A percentile compares a stretch with the other conserved stretches of the same genome.
Evolutionary conservation across 23 tunicate genomes (phyloP).

Genomic region (Styela clava): DNA sequence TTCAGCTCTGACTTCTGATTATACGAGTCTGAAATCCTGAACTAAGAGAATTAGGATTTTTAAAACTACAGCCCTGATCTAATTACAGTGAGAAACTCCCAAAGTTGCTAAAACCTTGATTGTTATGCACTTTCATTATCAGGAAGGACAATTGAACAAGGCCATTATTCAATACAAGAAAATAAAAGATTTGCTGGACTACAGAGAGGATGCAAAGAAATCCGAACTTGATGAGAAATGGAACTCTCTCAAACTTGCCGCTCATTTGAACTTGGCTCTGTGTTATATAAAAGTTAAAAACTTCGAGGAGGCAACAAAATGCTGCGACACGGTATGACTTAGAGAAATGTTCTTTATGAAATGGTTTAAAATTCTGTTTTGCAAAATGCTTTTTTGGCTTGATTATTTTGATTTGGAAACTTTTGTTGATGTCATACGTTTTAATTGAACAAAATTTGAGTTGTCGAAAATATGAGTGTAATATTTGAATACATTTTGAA

Average conservation of each 20-base stretch:
- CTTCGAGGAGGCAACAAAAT: slow-evolving; percentile 35
- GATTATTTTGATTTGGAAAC: no score
- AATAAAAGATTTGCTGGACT: slow-evolving; percentile 31
- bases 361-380: neutral
- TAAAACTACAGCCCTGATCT: no score
- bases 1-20: no score
- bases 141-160: slow-evolving; percentile 10
- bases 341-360: neutral
- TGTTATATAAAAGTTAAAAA: slow-evolving; percentile 56
- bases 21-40: no score
- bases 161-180: slow-evolving; percentile 31
- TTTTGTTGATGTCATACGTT: no score
- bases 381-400: neutral
- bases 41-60: no score
- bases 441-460: no score
- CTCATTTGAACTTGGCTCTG: slow-evolving; percentile 60
- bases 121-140: no score
- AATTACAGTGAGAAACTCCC: no score
- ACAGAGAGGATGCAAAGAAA: slow-evolving; percentile 48
- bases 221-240: slow-evolving; percentile 34
- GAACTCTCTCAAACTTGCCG: slow-evolving; percentile 65
- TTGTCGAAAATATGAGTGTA: no score
- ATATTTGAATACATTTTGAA: no score
- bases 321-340: slow-evolving; percentile 51
- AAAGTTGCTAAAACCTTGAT: no score